Conservation (phyloP, 2,797 vertebrate genomes). For the Liparis tanakae region DNA sequence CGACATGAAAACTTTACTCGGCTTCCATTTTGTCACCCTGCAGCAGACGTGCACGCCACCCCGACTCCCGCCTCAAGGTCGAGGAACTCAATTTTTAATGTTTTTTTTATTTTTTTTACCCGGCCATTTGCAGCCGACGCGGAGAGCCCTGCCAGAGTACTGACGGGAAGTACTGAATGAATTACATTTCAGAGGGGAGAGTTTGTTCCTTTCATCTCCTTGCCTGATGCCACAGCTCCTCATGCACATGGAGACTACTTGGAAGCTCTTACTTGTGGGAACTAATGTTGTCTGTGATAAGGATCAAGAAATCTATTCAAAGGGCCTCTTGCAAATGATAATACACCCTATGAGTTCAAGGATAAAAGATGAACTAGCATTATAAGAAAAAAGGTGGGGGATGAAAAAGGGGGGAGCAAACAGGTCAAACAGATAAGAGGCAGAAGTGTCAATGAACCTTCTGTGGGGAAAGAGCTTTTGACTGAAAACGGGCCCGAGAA, state of each 20-base stretch:
- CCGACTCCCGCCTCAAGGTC: slow-evolving; percentile 25
- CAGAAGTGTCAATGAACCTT: background rate
- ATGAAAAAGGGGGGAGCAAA: slow-evolving; percentile 2
- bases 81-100: slow-evolving; percentile 37
- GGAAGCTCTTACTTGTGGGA: slow-evolving; percentile 40
- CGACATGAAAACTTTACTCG: slow-evolving; percentile 24
- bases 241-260: slow-evolving; percentile 21
- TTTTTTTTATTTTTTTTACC: slow-evolving; percentile 40
- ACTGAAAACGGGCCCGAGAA: background rate
- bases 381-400: slow-evolving; percentile 17
- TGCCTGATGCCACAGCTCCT: slow-evolving; percentile 40
- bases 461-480: background rate
- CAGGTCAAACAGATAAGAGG: slow-evolving; percentile 23
- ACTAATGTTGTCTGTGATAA: slow-evolving; percentile 64
- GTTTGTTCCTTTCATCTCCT: slow-evolving; percentile 52
- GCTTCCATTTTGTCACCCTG: slow-evolving; percentile 37
- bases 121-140: slow-evolving; percentile 49
- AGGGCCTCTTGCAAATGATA: slow-evolving; percentile 43
- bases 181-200: slow-evolving; percentile 43
- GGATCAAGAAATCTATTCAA: slow-evolving; percentile 55
- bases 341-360: slow-evolving; percentile 18
- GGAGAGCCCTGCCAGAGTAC: slow-evolving; percentile 23
- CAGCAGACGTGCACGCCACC: slow-evolving; percentile 11
- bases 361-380: slow-evolving; percentile 13
- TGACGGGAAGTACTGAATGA: slow-evolving; percentile 49